Evolutionary conservation across 2,797 vertebrate genomes (phyloP).

Genomic region (Cossypha heuglini): DNA sequence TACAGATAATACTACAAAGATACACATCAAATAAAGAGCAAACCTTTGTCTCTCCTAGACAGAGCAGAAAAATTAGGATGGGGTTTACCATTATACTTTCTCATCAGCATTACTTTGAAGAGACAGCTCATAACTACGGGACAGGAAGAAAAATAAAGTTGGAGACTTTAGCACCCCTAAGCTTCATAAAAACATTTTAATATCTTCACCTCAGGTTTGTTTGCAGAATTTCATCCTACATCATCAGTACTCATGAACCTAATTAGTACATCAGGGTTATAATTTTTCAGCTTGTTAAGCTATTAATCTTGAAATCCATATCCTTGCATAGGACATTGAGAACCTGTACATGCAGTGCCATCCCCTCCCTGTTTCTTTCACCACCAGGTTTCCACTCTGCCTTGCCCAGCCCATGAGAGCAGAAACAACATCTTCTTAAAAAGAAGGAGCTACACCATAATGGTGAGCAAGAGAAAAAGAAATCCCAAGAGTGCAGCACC

Average conservation of each 20-base stretch:
- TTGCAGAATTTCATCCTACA: background rate
- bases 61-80: background rate
- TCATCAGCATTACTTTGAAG: background rate
- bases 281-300: background rate
- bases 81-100: background rate
- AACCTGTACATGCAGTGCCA: background rate
- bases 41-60: background rate
- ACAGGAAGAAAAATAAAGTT: background rate
- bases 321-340: rapidly evolving
- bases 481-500: rapidly evolving
- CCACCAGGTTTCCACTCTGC: background rate
- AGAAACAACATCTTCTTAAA: background rate
- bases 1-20: background rate
- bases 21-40: background rate
- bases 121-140: background rate
- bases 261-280: rapidly evolving
- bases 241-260: background rate
- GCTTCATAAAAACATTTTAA: background rate
- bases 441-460: background rate
- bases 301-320: background rate
- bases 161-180: background rate
- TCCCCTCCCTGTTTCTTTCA: background rate
- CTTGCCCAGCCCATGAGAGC: background rate
- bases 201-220: background rate
- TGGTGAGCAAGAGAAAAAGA: background rate